Evolutionary conservation across 1,140 invertebrate species (phyloP), one percentile per base, ranked within the genome.

Genomic region (Ceratosolen fusciceps): DNA sequence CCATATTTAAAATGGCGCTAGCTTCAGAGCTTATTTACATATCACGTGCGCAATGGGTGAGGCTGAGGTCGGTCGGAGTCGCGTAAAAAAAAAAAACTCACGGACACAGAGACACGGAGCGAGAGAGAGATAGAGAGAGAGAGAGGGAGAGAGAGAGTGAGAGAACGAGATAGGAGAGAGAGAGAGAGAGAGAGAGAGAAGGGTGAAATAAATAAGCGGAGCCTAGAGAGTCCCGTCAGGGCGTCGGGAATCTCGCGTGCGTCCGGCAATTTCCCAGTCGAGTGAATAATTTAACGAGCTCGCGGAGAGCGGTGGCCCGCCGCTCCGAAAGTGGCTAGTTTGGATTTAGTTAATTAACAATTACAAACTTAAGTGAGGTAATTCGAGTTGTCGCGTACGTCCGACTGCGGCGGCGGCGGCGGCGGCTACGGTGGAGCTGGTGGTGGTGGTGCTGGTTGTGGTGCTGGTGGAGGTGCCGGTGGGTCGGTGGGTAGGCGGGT

Each of bases 261-360:
- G 67, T 68, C 43, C 29, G n/a, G 79, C 62, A 74, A 79, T 79
- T 79, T 62, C 72, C 34, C 56, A 56, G 49, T 9, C 72, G 29
- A 16, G 24, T 75, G 79, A 80, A 80, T 80, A 80, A 80, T 80
- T 80, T 71, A 80, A 60, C 73, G 73, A 29, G 54, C 24, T 34
- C 29, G 31, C 16, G 47, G 29, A 9, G 70, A 39, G 12, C 3
- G 47, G 68, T 37, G 0, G 14, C 39, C n/a, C 19, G 0, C 26
- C 12, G 29, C 1, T 19, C 68, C 73, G 39, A 80, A 80, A 80
- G 79, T 80, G 79, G 73, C 73, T 70, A 75, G 73, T 80, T 80
- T 80, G 79, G 73, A 75, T 80, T 80, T 72, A 75, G 73, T 80
- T 80, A 80, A 80, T 80, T 80, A 80, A 80, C 79, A 80, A 80